Percentiles rank a stretch among this genome's conserved stretches.
phyloP scores from a whole-genome alignment of 1,140 invertebrate genomes.

The Camponotus floridanus region DNA sequence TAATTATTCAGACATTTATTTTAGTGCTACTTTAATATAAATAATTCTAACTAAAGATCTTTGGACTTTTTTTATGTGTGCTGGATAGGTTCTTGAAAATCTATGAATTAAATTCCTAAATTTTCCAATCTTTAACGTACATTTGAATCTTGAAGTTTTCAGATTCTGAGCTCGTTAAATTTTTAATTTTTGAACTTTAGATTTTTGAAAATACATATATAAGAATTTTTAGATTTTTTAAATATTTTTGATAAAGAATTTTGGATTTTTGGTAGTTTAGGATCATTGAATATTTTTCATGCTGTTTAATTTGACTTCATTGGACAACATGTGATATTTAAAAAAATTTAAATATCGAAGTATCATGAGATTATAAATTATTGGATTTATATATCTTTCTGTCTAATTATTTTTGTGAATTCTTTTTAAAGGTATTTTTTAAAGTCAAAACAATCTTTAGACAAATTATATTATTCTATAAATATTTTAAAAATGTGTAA shows the following conservation, averaged over 20 bases:
- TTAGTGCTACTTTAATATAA: neutral
- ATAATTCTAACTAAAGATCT: neutral
- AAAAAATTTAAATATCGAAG: neutral
- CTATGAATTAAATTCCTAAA: neutral
- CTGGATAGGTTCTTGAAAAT: neutral
- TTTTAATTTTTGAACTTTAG: neutral
- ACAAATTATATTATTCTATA: neutral
- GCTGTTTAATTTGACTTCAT: neutral
- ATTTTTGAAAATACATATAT: neutral
- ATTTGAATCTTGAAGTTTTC: neutral
- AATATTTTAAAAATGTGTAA: neutral
- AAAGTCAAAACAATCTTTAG: too few relatives aligned
- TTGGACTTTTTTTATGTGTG: neutral
- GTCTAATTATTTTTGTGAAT: neutral
- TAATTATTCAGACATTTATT: neutral
- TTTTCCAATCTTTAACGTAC: neutral
- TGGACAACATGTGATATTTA: neutral
- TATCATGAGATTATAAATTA: neutral
- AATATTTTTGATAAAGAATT: neutral
- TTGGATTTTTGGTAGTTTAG: neutral
- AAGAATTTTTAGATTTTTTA: neutral
- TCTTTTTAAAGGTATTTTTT: neutral
- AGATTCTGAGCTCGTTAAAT: neutral
- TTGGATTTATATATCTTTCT: neutral
- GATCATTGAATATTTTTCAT: neutral